Conservation (phyloP, 2,797 vertebrate species). For the Fratercula arctica region DNA sequence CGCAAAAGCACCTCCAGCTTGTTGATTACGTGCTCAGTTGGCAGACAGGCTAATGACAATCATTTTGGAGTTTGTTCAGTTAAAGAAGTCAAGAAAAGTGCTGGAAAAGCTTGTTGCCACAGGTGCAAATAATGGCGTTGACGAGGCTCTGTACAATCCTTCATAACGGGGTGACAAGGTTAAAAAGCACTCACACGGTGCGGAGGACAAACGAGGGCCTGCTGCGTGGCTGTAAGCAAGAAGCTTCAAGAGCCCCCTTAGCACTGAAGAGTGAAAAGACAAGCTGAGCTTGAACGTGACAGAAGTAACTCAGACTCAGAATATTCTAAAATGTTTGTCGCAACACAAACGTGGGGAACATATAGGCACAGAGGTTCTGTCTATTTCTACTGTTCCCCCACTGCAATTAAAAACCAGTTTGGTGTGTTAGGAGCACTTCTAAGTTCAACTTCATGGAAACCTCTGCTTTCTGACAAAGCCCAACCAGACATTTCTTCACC, state of each 20-base stretch:
- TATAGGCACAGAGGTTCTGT: not conserved
- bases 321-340: not conserved
- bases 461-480: not conserved
- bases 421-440: not conserved
- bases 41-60: not conserved
- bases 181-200: not conserved
- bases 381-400: not conserved
- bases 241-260: not conserved
- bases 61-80: not conserved
- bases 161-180: not conserved
- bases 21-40: conserved; percentile 26
- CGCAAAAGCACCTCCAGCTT: conserved; percentile 54
- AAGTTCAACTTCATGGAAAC: not conserved
- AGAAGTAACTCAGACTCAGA: not conserved
- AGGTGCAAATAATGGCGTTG: conserved; percentile 17
- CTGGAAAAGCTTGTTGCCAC: conserved; percentile 39
- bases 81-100: conserved; percentile 20
- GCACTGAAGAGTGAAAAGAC: not conserved
- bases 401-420: not conserved
- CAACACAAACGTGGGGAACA: not conserved
- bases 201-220: not conserved
- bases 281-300: not conserved
- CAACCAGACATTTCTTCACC: not conserved
- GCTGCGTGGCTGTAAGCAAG: not conserved
- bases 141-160: not conserved